Base-by-base conservation (phyloP, 2,888 invertebrate species). In the Dyspetes luteomarginatus region DNA sequence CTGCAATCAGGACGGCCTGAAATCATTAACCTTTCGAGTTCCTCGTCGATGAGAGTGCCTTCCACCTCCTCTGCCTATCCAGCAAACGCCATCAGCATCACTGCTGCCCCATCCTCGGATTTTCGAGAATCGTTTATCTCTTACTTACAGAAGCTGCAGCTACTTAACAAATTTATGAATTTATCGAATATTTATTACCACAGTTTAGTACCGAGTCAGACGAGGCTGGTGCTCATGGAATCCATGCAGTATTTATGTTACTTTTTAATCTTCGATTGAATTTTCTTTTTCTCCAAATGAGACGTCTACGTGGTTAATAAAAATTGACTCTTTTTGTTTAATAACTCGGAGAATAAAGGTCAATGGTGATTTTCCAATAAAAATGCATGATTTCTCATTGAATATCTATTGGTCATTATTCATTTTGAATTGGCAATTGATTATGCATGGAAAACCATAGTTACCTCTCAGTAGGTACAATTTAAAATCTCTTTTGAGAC, bases 21-120 rank as follows among this genome's bases (percentile, higher is more conserved):
- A 87, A 89, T 86, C 87, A 85, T 89, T 85, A 89, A 88, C 87
- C 88, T 86, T 85, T 86, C 83, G 83, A 80, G 83, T 83, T 62
- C 73, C 62, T 76, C 78, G 80, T 77, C 82, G 82, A 79, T 76
- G 79, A 82, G 85, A 83, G 84, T 41, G 65, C 62, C 67, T 56
- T 75, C 64, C 62, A 41, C 78, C 76, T 75, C 75, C 48, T 24
- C 28, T 62, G 55, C 58, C 76, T n/a, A n/a, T n/a, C n/a, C n/a
- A n/a, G n/a, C n/a, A n/a, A 73, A 69, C 76, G 76, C 73, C 65
- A 74, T 76, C 65, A 77, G 45, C 71, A 69, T 55, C 68, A 30
- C 55, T 50, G 24, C 52, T 64, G 43, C 48, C 62, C 43, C 52
- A 43, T 65, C 45, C 26, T 22, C 36, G 24, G 58, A 45, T 48